Evolutionary conservation across 23 tunicate species (phyloP), one percentile per base, ranked within the genome.

Genomic region (Halocynthia roretzi): DNA sequence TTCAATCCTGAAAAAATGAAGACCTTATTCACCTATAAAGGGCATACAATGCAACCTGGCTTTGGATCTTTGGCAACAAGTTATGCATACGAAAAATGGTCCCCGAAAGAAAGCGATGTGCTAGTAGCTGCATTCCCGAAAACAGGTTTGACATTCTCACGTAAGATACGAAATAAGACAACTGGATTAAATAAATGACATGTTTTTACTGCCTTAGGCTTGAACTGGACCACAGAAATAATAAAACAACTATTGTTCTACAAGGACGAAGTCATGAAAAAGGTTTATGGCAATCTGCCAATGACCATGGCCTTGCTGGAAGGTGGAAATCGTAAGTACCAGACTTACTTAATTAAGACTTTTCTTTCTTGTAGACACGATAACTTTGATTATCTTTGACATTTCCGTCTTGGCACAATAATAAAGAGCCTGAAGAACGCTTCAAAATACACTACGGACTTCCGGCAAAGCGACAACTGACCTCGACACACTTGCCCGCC

Each of bases 171-270:
- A 22, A 17, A 15, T 17, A 60, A 60, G 17, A 60, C 17, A 15
- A 15, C 64, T 15, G 17, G 17, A 2, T 60, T 60, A 2, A 17
- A 1, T 60, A 15, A 15, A 15, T 15, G n/a, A 15, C n/a, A 60
- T 15, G 64, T 60, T 60, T n/a, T 67, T 18, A 58, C n/a, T 58
- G n/a, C 19, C 49, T 54, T 53, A 86, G 91, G 91, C 12, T 71
- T 83, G 51, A 86, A 86, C 70, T 86, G 91, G 91, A 86, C 91
- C 17, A 80, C 76, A 8, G 91, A 86, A 51, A 86, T 86, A 11
- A 82, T 86, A 11, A 72, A 83, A 14, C 91, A 86, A 55, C 75
- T 86, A 54, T n/a, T 86, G 6, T 75, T 67, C 61, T 75, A 71
- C 9, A 78, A 75, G 21, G 85, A 80, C 57, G 70, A 81, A 50